Percentiles rank a stretch among this genome's conserved stretches.
These are phyloP conservation scores for Rhorus exstirpatorius DNA, from an alignment of 2,888 invertebrate genomes.

Conservation along the genomic window DNA sequence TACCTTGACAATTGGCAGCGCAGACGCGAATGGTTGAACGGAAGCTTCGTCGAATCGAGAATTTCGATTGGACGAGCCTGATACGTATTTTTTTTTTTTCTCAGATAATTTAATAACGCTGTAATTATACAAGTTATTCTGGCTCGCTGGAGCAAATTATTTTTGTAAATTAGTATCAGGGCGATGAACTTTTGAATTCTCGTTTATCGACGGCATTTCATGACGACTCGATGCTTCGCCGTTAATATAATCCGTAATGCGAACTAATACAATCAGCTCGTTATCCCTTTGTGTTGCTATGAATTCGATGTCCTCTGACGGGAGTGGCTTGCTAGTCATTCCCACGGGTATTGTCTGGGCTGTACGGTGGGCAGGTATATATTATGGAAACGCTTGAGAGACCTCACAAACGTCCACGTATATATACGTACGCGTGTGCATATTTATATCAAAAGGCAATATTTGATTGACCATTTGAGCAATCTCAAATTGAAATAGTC, in stretches of 20 bases:
- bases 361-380: background rate
- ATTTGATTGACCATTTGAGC: too few relatives aligned
- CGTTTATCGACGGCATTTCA: background rate
- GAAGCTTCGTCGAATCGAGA: background rate
- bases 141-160: background rate
- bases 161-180: background rate
- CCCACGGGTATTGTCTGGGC: background rate
- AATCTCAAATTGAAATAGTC: too few relatives aligned
- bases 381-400: slow-evolving; percentile 12
- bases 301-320: slow-evolving; percentile 13
- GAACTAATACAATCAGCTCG: background rate
- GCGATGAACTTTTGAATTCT: background rate
- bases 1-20: background rate
- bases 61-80: slow-evolving; percentile 17
- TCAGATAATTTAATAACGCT: background rate
- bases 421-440: too few relatives aligned
- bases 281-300: background rate
- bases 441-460: too few relatives aligned
- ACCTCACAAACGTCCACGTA: too few relatives aligned
- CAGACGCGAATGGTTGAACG: background rate
- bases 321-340: background rate
- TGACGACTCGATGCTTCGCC: background rate
- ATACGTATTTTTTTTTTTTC: background rate
- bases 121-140: background rate
- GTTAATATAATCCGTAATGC: slow-evolving; percentile 5